Conservation (phyloP, 2,797 vertebrate species). For the Todus mexicanus region DNA sequence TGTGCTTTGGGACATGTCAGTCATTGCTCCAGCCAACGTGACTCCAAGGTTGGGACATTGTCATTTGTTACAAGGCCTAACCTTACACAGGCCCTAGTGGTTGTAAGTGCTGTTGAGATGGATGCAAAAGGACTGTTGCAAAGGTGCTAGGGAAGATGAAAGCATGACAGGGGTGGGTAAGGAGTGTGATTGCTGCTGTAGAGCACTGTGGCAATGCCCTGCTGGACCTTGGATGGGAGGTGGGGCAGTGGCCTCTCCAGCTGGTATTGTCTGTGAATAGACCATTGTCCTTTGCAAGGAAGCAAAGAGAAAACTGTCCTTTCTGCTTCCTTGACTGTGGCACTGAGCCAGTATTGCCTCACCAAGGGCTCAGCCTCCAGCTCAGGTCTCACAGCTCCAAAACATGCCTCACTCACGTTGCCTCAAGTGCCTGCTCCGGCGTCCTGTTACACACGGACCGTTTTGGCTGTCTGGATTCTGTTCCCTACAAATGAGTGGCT, state of each 20-base stretch:
- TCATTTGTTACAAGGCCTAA: neutral
- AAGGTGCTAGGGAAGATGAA: neutral
- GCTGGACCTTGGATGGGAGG: neutral
- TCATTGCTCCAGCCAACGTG: neutral
- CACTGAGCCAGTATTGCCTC: neutral
- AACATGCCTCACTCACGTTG: neutral
- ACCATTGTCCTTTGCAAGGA: neutral
- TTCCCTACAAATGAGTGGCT: constrained; percentile 26
- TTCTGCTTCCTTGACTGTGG: neutral
- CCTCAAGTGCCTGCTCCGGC: neutral
- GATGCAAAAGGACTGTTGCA: neutral
- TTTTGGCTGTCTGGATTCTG: neutral
- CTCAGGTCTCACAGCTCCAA: neutral
- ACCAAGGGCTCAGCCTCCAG: neutral
- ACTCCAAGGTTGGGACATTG: neutral
- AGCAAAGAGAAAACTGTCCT: neutral
- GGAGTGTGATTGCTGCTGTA: neutral
- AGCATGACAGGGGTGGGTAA: neutral
- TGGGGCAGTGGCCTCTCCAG: neutral
- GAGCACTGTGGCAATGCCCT: accelerated
- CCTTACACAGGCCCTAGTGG: neutral
- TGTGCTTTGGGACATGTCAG: neutral
- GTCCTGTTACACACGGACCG: neutral
- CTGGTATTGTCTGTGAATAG: neutral
- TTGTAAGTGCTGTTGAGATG: accelerated